Evolutionary conservation across 2,113 vertebrate genomes (phyloP).

Genomic region (Variabilichromis moorii): DNA sequence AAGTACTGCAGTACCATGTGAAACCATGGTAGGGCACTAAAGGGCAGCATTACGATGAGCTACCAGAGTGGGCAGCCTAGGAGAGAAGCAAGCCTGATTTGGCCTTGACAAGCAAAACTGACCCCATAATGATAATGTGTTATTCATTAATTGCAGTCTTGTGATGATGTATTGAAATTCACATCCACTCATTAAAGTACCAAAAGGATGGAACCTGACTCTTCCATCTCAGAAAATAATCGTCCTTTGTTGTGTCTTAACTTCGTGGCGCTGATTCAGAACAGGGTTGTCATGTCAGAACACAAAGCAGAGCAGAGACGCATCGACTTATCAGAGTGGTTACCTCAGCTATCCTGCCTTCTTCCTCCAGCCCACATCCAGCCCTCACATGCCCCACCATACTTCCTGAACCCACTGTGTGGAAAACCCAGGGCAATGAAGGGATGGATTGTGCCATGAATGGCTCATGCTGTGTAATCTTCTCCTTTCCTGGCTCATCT

Average conservation of each 20-base stretch:
- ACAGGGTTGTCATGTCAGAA: constrained; percentile 13
- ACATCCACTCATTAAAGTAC: constrained; percentile 4
- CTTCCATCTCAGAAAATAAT: constrained; percentile 28
- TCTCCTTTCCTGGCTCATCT: constrained; percentile 48
- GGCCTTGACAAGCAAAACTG: not conserved
- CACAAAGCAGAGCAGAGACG: constrained; percentile 42
- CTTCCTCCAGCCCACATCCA: constrained; percentile 48
- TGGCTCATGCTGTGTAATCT: constrained; percentile 49
- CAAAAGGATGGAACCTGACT: constrained; percentile 17
- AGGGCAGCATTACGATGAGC: not conserved
- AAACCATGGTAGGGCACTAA: constrained; percentile 29
- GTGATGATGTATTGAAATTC: constrained; percentile 4
- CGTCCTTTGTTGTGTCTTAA: constrained; percentile 24
- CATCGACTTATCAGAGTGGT: constrained; percentile 51
- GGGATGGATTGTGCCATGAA: constrained; percentile 48
- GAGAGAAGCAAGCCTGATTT: not conserved
- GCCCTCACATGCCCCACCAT: constrained; percentile 50
- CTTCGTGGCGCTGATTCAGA: not conserved
- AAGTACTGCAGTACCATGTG: not conserved
- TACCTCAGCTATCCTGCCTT: constrained; percentile 49
- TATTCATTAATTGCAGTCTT: not conserved
- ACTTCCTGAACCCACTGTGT: constrained; percentile 54
- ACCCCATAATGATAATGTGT: not conserved
- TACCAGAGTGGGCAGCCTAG: not conserved
- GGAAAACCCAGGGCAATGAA: constrained; percentile 45